A percentile compares a stretch with the other conserved stretches of the same genome.
Conservation (phyloP, 1,140 invertebrate species). For the Delia radicum region DNA sequence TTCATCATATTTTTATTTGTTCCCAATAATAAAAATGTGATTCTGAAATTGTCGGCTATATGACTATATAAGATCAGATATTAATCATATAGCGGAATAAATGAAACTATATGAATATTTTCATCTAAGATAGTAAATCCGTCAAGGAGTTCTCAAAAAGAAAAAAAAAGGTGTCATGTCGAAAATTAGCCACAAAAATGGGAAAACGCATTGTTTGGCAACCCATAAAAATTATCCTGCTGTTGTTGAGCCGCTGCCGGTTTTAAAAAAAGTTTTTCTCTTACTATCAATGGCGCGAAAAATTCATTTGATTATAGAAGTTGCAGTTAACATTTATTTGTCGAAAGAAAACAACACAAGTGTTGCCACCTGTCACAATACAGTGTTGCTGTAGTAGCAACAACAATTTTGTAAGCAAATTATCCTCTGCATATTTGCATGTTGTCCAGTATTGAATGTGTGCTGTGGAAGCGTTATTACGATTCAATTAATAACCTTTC, state of each 20-base stretch:
- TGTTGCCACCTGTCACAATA: conserved; percentile 31
- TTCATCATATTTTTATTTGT: too few relatives aligned
- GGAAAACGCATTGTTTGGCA: not conserved
- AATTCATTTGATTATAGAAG: not conserved
- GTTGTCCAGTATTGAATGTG: conserved; percentile 19
- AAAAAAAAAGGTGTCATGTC: too few relatives aligned
- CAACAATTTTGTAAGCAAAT: not conserved
- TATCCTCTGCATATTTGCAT: conserved; percentile 6
- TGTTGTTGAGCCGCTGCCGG: not conserved
- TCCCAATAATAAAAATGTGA: too few relatives aligned
- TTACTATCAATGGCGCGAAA: conserved; percentile 6
- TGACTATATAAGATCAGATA: too few relatives aligned
- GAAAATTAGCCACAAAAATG: too few relatives aligned
- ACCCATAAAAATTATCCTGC: not conserved
- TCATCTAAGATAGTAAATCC: too few relatives aligned
- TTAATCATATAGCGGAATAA: too few relatives aligned
- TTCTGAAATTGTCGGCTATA: too few relatives aligned
- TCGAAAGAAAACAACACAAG: conserved; percentile 22
- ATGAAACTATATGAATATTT: too few relatives aligned
- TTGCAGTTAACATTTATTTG: not conserved
- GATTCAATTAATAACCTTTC: conserved; percentile 28
- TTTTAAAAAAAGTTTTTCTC: too few relatives aligned
- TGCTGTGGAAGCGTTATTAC: conserved; percentile 16
- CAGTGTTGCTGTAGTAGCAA: not conserved
- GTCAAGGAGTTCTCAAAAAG: too few relatives aligned